Evolutionary conservation across 1,140 invertebrate species (phyloP), one percentile per base, ranked within the genome.

Genomic region (Agrilus planipennis): DNA sequence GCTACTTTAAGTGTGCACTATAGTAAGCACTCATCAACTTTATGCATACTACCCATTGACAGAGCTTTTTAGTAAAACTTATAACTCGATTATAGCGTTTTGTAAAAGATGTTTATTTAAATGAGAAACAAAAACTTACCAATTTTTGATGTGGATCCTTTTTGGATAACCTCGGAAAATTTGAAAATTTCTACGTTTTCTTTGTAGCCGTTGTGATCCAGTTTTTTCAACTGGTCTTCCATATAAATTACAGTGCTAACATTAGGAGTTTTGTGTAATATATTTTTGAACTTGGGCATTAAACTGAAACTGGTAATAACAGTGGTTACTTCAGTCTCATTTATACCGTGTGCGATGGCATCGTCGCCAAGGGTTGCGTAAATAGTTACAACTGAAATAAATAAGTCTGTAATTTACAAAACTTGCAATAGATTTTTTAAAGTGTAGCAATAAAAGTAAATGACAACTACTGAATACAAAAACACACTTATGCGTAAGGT

Each of bases 291-390:
- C 67, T 94, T 95, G 12, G 86, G 83, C 52, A 94, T 62, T 20
- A 94, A 68, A 38, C 93, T 89, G 54, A 85, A 81, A 14, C 84
- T 84, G 4, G 89, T 93, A 49, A 95, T 88, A 10, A 94, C 80
- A 10, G 84, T 79, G 30, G 76, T 80, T 0, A 90, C 91, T 68
- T 96, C 89, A 2, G 93, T 96, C 70, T 98, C 91, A 60, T 93
- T 95, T 47, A 99, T 84, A 23, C 85, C 92, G 62, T 96, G 92
- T 1, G 87, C 77, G 30, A 99, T 84, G 3, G 91, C 94, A 5
- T 98, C 93, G 51, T 96, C 89, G 3, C 93, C 93, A 1, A 98
- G 71, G 0, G 93, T 99, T 1, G 94, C 87, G 61, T 98, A 99
- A 42, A 99, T 81, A 0, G 94, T 99, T 0, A 95, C 90, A 47